phyloP scores from a whole-genome alignment of 2,113 vertebrate species.

The Xerus inauris region DNA sequence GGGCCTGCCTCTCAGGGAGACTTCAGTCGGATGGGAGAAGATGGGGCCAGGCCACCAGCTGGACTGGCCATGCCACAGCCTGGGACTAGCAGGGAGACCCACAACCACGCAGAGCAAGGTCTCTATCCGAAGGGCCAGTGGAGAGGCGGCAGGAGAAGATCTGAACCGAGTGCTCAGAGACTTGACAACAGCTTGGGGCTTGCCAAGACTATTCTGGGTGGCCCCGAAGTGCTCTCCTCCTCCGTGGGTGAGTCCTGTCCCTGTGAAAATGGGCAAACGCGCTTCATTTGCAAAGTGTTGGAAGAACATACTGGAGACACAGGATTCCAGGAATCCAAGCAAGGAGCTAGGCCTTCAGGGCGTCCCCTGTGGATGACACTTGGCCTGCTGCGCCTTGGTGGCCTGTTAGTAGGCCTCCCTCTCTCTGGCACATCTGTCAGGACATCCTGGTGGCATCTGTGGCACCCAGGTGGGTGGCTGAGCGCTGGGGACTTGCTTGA shows the following conservation, averaged over 20 bases:
- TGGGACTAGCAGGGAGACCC: background rate
- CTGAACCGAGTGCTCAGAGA: rapidly evolving
- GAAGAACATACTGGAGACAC: rapidly evolving
- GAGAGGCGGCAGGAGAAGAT: no score
- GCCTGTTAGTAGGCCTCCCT: background rate
- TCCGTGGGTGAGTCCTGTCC: background rate
- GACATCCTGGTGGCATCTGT: rapidly evolving
- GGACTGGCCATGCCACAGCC: background rate
- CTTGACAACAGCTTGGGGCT: background rate
- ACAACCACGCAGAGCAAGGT: background rate
- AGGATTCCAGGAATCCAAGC: background rate
- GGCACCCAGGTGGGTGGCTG: background rate
- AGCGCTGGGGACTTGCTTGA: background rate
- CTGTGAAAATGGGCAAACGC: background rate
- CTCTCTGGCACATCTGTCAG: background rate
- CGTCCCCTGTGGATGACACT: background rate
- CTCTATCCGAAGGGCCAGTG: rapidly evolving
- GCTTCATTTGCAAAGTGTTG: background rate
- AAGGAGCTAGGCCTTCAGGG: background rate
- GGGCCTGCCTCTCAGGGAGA: no score
- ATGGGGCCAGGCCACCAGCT: background rate
- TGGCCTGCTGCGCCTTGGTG: rapidly evolving
- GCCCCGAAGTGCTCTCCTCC: background rate
- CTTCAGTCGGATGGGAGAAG: background rate
- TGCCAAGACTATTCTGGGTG: background rate